A percentile compares a stretch with the other conserved stretches of the same genome.
phyloP scores from a whole-genome alignment of 2,797 vertebrate species.

The Ctenopoma multispine region DNA sequence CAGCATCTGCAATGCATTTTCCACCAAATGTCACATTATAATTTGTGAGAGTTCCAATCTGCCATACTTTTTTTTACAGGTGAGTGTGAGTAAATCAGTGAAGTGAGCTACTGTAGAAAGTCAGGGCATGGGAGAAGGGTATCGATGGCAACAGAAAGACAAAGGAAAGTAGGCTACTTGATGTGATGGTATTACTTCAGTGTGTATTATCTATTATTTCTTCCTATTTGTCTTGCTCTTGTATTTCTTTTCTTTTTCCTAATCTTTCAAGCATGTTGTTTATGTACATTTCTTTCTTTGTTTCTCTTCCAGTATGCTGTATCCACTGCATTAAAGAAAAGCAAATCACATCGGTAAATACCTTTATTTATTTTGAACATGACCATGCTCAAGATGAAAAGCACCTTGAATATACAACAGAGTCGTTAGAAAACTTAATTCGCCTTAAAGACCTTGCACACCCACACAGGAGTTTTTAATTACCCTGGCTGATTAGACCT shows the following conservation, averaged over 20 bases:
- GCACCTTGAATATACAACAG: neutral
- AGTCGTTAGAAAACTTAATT: constrained; percentile 9
- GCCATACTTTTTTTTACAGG: constrained; percentile 38
- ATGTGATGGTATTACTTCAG: constrained; percentile 1
- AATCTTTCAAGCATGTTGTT: neutral
- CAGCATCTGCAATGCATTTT: constrained; percentile 62
- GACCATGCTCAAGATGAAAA: constrained; percentile 1
- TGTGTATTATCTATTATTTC: constrained; percentile 19
- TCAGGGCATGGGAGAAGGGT: constrained; percentile 1
- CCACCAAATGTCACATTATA: constrained; percentile 73
- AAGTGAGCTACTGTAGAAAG: constrained; percentile 24
- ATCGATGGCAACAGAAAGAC: neutral
- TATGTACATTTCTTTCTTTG: neutral
- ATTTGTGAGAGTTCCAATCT: constrained; percentile 56
- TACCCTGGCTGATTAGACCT: constrained; percentile 30
- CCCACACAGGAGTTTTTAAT: constrained; percentile 37
- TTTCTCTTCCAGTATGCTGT: neutral
- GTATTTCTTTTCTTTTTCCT: neutral
- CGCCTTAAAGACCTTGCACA: constrained; percentile 28
- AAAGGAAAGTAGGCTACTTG: neutral
- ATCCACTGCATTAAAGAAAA: neutral
- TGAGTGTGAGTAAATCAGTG: constrained; percentile 49
- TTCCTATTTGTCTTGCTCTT: constrained; percentile 6
- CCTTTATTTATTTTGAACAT: constrained; percentile 6
- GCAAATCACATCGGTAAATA: neutral